These are phyloP conservation scores for Rhabdomys pumilio DNA, from an alignment of 2,797 vertebrate species.

Conservation along the genomic window DNA sequence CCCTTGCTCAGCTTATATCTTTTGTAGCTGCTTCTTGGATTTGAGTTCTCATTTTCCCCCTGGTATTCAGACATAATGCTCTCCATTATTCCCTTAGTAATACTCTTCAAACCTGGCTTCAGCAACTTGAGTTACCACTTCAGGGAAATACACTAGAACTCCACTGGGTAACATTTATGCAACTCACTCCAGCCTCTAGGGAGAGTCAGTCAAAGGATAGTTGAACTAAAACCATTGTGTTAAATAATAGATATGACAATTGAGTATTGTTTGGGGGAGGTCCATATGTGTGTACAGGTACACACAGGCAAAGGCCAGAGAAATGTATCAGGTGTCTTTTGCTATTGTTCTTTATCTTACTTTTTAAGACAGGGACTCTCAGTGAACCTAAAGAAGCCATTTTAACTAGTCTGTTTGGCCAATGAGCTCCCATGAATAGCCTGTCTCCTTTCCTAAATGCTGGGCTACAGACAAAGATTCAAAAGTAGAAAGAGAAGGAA, in stretches of 20 bases:
- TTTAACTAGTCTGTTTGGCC: neutral
- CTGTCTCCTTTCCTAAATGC: neutral
- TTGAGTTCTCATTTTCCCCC: neutral
- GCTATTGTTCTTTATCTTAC: neutral
- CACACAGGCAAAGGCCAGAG: neutral
- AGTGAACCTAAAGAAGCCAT: neutral
- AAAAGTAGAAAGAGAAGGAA: slow-evolving; percentile 39
- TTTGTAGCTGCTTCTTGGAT: neutral
- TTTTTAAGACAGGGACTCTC: neutral
- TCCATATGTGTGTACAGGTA: neutral
- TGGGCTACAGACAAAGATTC: neutral
- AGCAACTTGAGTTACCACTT: neutral
- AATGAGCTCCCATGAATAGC: neutral
- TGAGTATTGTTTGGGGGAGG: neutral
- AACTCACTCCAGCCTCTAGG: neutral
- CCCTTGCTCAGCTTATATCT: neutral
- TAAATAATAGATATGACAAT: neutral
- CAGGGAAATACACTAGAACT: neutral
- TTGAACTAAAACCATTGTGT: neutral
- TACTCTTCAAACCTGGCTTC: neutral
- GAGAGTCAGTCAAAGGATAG: neutral
- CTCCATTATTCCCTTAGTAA: neutral
- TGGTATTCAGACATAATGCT: neutral
- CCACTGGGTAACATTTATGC: neutral
- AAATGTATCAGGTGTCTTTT: neutral